phyloP scores from a whole-genome alignment of 1,140 invertebrate species.

The Semibalanus balanoides region DNA sequence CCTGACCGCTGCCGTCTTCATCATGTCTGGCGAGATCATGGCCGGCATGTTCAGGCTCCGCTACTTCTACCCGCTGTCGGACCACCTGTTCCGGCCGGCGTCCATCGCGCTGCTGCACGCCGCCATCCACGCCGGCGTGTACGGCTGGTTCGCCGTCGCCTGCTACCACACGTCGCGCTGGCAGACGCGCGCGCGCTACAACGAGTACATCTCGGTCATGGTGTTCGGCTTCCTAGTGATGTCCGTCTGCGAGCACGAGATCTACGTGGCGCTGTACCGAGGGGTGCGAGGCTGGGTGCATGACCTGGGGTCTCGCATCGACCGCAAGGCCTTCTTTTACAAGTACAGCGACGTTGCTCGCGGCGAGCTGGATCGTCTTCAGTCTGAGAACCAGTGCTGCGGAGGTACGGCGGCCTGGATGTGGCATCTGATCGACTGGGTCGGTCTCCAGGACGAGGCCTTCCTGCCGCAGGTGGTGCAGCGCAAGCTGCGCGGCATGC shows the following conservation, averaged over 20 bases:
- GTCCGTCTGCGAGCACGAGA: neutral
- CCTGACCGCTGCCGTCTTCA: neutral
- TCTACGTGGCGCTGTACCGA: neutral
- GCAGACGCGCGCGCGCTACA: neutral
- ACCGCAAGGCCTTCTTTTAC: neutral
- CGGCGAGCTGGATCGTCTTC: neutral
- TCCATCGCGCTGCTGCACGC: neutral
- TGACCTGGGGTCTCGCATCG: neutral
- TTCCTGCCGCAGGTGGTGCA: neutral
- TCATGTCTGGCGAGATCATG: neutral
- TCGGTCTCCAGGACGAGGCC: neutral
- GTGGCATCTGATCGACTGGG: neutral
- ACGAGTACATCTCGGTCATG: neutral
- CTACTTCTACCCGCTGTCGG: neutral
- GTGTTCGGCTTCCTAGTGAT: neutral
- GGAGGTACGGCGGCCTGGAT: neutral
- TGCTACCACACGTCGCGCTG: neutral
- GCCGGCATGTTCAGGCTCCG: neutral
- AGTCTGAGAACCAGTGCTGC: neutral
- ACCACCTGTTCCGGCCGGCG: neutral
- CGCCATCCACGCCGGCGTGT: neutral
- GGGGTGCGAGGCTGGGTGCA: neutral
- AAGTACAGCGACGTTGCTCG: neutral
- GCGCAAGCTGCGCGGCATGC: neutral
- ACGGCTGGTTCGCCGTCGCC: neutral